phyloP scores from a whole-genome alignment of 1,140 invertebrate genomes.

The Aphaenogaster ashmeadi region DNA sequence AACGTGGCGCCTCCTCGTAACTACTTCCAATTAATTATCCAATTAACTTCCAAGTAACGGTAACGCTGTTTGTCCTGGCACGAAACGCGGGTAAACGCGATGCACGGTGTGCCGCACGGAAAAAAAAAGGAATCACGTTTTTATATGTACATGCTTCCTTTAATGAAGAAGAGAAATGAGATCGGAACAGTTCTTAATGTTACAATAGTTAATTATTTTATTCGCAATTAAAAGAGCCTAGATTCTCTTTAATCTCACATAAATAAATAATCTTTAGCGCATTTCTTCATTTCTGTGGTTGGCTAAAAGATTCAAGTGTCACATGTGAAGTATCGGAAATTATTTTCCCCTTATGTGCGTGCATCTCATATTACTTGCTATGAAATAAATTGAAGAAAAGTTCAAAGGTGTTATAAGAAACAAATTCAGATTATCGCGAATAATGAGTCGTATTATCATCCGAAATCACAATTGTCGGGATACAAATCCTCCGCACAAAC shows the following conservation, averaged over 20 bases:
- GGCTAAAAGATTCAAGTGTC: background rate
- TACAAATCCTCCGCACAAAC: background rate
- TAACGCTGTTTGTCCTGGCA: slow-evolving; percentile 40
- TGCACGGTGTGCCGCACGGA: background rate
- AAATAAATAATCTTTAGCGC: slow-evolving; percentile 5
- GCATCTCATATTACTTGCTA: background rate
- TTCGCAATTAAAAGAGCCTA: slow-evolving; percentile 11
- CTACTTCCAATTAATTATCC: slow-evolving; percentile 57
- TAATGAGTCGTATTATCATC: background rate
- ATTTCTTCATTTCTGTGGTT: background rate
- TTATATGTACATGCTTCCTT: slow-evolving; percentile 29
- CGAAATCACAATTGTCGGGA: background rate
- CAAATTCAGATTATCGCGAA: background rate
- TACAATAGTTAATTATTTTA: slow-evolving; percentile 19
- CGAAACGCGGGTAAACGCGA: slow-evolving; percentile 22
- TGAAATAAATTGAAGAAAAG: slow-evolving; percentile 8
- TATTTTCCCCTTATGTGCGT: background rate
- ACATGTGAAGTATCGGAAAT: background rate
- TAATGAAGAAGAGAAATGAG: slow-evolving; percentile 31
- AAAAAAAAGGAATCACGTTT: slow-evolving; percentile 3
- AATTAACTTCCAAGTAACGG: slow-evolving; percentile 52
- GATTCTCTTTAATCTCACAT: background rate
- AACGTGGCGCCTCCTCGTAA: slow-evolving; percentile 41
- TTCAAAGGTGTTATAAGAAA: background rate
- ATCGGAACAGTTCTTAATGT: slow-evolving; percentile 33